Base-by-base conservation (phyloP, 53 echinoderm and acorn worm species). In the Hippasteria phrygiana region DNA sequence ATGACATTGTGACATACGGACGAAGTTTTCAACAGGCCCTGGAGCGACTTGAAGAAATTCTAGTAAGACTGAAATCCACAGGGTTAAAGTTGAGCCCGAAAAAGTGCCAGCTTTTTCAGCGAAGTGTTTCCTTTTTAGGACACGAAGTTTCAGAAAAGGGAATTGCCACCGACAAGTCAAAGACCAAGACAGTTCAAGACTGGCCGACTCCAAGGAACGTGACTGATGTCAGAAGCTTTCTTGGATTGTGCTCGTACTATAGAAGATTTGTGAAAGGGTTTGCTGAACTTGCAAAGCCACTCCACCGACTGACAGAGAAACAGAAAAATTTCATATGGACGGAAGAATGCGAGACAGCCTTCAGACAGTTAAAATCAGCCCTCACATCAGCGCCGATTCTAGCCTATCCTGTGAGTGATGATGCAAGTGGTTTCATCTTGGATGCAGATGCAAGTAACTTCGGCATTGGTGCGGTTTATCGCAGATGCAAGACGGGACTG, bases 191-290 rank as follows among this genome's bases (percentile, higher is more conserved):
- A 38, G 91, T 94, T 6, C 38, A 32, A 27, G 62, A 84, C 16
- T 91, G 94, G 91, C 89, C 88, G 13, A 75, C 70, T 16, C 88
- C 91, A 9, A 78, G 39, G 22, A 79, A 7, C 20, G 71, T 90
- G 10, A 90, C 71, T 22, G 85, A 93, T 73, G 63, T 93, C 3
- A 47, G 72, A 42, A 87, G 90, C 17, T 93, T 90, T 27, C 31
- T 93, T 11, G 90, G 93, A 12, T 75, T 90, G 0, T 80, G 82
- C 37, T 78, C 88, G 6, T 92, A 92, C n/a, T 92, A 90, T 65
- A 43, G 90, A 27, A 88, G 88, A 71, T 78, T n/a, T n/a, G n/a
- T n/a, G n/a, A n/a, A n/a, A n/a, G n/a, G n/a, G n/a, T n/a, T n/a
- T n/a, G n/a, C n/a, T n/a, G n/a, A n/a, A n/a, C n/a, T n/a, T n/a